Evolutionary conservation across 2,797 vertebrate species (phyloP).

Genomic region (Centroberyx gerrardi): DNA sequence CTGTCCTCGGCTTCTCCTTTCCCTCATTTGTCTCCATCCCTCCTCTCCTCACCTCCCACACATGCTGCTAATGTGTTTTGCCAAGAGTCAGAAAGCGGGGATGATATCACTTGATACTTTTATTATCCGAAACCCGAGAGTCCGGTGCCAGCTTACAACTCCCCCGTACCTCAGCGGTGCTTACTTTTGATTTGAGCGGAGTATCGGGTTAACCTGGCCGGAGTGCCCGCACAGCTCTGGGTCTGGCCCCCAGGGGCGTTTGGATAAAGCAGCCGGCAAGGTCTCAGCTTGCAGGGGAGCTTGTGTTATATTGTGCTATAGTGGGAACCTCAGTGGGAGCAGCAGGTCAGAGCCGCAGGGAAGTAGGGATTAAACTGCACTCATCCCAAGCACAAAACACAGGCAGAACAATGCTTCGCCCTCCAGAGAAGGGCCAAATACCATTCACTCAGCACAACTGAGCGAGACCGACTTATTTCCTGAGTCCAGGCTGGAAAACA

Average conservation of each 20-base stretch:
- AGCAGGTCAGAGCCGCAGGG: constrained; percentile 59
- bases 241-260: constrained; percentile 44
- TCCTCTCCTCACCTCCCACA: constrained; percentile 37
- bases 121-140: constrained; percentile 56
- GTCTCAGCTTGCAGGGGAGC: constrained; percentile 68
- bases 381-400: constrained; percentile 66
- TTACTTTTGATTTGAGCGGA: constrained; percentile 66
- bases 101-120: constrained; percentile 62
- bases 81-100: constrained; percentile 41
- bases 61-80: constrained; percentile 46
- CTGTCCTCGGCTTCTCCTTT: constrained; percentile 15
- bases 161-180: constrained; percentile 45
- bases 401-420: constrained; percentile 65
- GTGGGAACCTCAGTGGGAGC: constrained; percentile 56
- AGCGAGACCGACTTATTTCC: constrained; percentile 55
- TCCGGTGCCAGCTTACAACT: constrained; percentile 44
- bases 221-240: constrained; percentile 57
- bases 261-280: constrained; percentile 49
- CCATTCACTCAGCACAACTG: constrained; percentile 49
- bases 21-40: constrained; percentile 51
- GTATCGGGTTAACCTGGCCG: constrained; percentile 68
- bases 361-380: constrained; percentile 69
- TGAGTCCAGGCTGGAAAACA: constrained; percentile 64
- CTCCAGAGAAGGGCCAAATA: constrained; percentile 44
- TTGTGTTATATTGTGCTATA: constrained; percentile 46